Percentiles rank a stretch among this genome's conserved stretches.
Conservation (phyloP, 2,113 vertebrate genomes). For the Pelusios castaneus region DNA sequence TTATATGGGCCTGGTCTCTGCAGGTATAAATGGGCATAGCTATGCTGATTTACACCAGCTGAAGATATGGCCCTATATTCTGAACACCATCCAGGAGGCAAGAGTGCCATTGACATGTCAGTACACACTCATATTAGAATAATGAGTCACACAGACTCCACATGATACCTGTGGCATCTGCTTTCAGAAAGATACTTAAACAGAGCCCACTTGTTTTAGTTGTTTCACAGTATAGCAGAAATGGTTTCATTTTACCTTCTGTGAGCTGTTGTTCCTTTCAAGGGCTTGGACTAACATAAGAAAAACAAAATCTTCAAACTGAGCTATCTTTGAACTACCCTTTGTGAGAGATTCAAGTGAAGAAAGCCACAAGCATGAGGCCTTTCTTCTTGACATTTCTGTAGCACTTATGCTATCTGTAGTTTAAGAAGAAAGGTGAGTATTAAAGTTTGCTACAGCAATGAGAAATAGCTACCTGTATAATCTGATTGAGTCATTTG, state of each 20-base stretch:
- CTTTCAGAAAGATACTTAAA: not conserved
- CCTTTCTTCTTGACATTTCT: not conserved
- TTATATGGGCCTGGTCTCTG: not conserved
- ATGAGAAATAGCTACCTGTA: constrained; percentile 1
- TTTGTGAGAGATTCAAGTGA: not conserved
- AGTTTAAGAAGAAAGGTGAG: not conserved
- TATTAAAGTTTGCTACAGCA: constrained; percentile 13
- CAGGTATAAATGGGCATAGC: not conserved
- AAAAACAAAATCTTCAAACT: not conserved
- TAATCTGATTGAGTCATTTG: constrained; percentile 28
- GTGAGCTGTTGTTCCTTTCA: not conserved
- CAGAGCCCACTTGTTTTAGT: not conserved
- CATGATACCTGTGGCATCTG: not conserved
- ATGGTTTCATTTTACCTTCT: not conserved
- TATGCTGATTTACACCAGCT: not conserved
- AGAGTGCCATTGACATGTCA: not conserved
- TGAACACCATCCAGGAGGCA: accelerated
- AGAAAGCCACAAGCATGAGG: not conserved
- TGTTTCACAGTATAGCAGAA: not conserved
- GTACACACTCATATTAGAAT: not conserved
- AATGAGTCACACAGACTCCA: not conserved
- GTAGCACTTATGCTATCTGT: not conserved
- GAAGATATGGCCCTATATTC: not conserved
- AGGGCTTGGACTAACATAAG: not conserved
- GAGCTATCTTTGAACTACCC: not conserved